Conservation (phyloP, 1,140 invertebrate genomes). For the Brachionus sp. region DNA sequence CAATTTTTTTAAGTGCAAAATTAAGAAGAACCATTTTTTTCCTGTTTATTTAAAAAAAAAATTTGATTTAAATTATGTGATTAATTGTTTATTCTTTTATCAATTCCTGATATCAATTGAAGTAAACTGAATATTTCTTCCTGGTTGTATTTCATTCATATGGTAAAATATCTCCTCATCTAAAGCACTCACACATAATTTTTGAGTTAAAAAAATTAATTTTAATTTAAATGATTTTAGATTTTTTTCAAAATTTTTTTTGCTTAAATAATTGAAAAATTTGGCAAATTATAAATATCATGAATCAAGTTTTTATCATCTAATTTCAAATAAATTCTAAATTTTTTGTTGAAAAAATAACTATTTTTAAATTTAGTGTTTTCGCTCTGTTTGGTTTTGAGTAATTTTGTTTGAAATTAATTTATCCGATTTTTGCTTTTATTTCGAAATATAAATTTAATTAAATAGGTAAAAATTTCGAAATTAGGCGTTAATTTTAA, state of each 20-base stretch:
- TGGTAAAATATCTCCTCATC: not conserved
- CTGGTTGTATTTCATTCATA: not conserved
- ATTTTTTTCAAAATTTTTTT: too few species aligned
- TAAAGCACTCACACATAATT: not conserved
- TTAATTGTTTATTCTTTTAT: too few species aligned
- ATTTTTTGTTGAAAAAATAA: too few species aligned
- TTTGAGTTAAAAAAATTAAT: not conserved
- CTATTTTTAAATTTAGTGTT: not conserved
- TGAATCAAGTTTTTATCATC: too few species aligned
- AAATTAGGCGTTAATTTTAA: not conserved
- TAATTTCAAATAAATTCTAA: too few species aligned
- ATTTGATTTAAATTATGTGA: too few species aligned
- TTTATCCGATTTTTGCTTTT: not conserved
- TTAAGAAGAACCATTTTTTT: too few species aligned
- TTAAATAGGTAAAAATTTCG: not conserved
- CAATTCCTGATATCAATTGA: too few species aligned
- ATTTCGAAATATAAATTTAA: not conserved
- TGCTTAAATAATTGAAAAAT: not conserved
- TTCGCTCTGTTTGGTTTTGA: too few species aligned
- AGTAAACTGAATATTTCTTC: not conserved
- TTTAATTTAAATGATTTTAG: not conserved
- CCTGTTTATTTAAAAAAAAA: too few species aligned
- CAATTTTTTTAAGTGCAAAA: too few species aligned
- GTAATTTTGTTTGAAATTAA: not conserved
- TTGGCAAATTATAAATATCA: too few species aligned